Conservation (phyloP, 2,797 vertebrate genomes). For the Phaenicophaeus curvirostris region DNA sequence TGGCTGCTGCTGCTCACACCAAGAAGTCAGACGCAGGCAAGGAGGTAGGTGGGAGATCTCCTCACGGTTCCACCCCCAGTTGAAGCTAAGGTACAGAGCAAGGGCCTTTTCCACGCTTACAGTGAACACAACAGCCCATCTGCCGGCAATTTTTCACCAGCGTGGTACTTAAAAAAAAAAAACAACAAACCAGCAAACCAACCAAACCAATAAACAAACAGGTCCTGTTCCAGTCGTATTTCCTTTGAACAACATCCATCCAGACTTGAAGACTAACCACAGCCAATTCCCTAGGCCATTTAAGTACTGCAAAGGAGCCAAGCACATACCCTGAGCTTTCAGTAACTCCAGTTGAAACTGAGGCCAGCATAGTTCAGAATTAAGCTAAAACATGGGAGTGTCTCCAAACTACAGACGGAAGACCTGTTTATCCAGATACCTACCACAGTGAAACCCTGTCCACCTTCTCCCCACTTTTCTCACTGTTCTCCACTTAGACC, state of each 20-base stretch:
- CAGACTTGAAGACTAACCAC: background rate
- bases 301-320: background rate
- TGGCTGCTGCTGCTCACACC: background rate
- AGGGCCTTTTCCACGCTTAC: background rate
- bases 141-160: background rate
- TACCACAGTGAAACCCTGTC: background rate
- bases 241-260: background rate
- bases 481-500: background rate
- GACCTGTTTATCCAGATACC: slow-evolving; percentile 3
- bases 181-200: background rate
- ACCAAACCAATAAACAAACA: background rate
- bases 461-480: background rate
- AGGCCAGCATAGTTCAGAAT: background rate
- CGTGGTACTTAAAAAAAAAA: background rate
- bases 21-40: background rate
- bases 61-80: background rate
- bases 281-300: background rate
- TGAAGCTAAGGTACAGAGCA: background rate
- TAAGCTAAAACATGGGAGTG: background rate
- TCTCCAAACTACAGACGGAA: background rate
- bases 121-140: background rate
- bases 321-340: background rate
- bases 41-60: background rate
- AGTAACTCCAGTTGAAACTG: background rate
- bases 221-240: background rate